A percentile compares a stretch with the other conserved stretches of the same genome.
Evolutionary conservation across 2,888 invertebrate species (phyloP).

Genomic region (Blastobasis adustella): DNA sequence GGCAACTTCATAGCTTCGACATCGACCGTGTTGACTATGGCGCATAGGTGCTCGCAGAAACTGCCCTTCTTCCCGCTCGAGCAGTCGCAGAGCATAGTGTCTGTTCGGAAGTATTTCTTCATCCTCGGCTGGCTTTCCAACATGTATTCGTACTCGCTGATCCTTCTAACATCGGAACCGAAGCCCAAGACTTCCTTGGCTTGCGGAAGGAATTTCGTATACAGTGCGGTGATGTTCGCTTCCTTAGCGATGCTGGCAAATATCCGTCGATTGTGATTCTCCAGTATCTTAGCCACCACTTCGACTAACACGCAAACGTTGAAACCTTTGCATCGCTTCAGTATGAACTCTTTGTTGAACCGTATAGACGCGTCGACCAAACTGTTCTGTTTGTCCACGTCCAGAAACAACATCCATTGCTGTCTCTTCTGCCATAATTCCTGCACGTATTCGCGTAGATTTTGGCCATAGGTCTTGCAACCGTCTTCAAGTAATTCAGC

Average conservation of each 20-base stretch:
- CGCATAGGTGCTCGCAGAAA: constrained; percentile 31
- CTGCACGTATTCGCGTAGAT: constrained; percentile 11
- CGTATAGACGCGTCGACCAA: constrained; percentile 16
- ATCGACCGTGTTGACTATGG: constrained; percentile 16
- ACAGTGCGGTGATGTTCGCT: constrained; percentile 4
- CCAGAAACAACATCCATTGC: constrained; percentile 14
- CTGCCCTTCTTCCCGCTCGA: constrained; percentile 18
- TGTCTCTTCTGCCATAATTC: constrained; percentile 16
- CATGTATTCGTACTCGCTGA: constrained; percentile 14
- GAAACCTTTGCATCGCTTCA: constrained; percentile 21
- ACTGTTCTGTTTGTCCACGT: constrained; percentile 1
- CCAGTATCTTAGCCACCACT: constrained; percentile 26
- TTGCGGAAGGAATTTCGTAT: constrained; percentile 17
- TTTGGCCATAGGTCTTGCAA: constrained; percentile 1
- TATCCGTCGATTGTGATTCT: constrained; percentile 21
- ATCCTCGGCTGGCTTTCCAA: constrained; percentile 3
- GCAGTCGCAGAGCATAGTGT: constrained; percentile 32
- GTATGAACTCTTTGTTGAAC: constrained; percentile 19
- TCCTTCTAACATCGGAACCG: constrained; percentile 9
- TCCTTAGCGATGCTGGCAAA: constrained; percentile 18
- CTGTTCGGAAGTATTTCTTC: constrained; percentile 18
- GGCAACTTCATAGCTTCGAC: constrained; percentile 9
- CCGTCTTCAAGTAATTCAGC: constrained; percentile 7
- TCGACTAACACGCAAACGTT: constrained; percentile 25
- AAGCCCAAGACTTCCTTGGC: constrained; percentile 3